These are phyloP conservation scores for Trissonchulus latispiculum DNA, from an alignment of 2,888 invertebrate genomes.

Conservation along the genomic window DNA sequence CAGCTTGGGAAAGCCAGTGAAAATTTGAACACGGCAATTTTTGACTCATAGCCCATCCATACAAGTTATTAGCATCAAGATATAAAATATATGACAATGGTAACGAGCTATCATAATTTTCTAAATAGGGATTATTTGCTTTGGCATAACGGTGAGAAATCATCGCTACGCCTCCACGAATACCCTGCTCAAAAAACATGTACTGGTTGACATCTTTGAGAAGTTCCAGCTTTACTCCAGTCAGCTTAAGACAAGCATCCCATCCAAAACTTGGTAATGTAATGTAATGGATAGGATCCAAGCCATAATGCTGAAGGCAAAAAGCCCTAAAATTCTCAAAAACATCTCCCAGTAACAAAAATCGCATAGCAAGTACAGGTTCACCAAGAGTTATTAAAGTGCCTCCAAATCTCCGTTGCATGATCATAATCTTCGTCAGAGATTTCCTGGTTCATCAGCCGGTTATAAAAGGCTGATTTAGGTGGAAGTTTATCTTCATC, in stretches of 20 bases:
- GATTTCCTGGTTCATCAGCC: background rate
- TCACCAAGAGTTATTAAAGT: too few species aligned
- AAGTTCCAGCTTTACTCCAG: background rate
- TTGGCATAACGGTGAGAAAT: background rate
- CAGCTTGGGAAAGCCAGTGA: too few species aligned
- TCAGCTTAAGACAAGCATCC: background rate
- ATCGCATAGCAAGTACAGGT: too few species aligned
- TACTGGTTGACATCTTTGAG: background rate
- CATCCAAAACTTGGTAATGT: too few species aligned
- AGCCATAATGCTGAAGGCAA: background rate
- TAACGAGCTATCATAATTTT: too few species aligned
- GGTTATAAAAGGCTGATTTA: background rate
- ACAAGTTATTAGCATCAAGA: too few species aligned
- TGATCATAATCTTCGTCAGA: background rate
- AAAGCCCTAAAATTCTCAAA: background rate
- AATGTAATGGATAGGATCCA: too few species aligned
- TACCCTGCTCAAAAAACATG: background rate
- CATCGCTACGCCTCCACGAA: background rate
- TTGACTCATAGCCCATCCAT: too few species aligned
- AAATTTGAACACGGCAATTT: too few species aligned
- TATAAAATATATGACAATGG: too few species aligned
- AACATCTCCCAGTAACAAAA: background rate
- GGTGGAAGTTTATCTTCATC: background rate
- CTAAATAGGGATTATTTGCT: background rate
- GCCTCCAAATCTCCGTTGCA: too few species aligned